These are phyloP conservation scores for Clarias magur DNA, from an alignment of 2,113 vertebrate genomes.

Conservation along the genomic window DNA sequence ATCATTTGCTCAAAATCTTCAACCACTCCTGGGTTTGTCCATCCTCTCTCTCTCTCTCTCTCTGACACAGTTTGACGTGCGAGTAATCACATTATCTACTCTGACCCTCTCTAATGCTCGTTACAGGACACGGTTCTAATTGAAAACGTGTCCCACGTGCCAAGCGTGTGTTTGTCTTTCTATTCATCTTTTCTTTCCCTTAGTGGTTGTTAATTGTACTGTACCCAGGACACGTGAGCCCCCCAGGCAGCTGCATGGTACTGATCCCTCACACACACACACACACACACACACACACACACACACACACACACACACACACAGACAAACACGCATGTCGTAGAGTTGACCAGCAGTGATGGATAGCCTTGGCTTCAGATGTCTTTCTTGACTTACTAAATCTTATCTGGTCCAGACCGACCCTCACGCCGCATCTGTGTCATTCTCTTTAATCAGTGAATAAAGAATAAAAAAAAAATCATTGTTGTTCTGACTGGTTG, in stretches of 20 bases:
- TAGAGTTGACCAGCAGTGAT: not conserved
- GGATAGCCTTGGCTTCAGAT: not conserved
- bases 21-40: not conserved
- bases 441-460: not conserved
- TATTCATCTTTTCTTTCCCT: not conserved
- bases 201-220: conserved; percentile 39
- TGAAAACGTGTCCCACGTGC: conserved; percentile 31
- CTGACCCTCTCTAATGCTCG: conserved; percentile 37
- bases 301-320: not conserved
- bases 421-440: not conserved
- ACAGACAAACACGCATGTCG: not conserved
- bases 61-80: conserved; percentile 31
- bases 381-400: not conserved
- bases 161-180: not conserved
- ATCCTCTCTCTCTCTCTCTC: not conserved
- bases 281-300: not conserved
- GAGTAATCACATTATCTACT: conserved; percentile 46
- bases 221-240: conserved; percentile 22
- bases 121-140: conserved; percentile 29
- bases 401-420: not conserved
- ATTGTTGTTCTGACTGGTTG: not conserved
- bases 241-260: not conserved
- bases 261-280: no score
- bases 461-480: not conserved
- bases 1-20: not conserved